Conservation (phyloP, 1,140 invertebrate species). For the Mizuhopecten yessoensis region DNA sequence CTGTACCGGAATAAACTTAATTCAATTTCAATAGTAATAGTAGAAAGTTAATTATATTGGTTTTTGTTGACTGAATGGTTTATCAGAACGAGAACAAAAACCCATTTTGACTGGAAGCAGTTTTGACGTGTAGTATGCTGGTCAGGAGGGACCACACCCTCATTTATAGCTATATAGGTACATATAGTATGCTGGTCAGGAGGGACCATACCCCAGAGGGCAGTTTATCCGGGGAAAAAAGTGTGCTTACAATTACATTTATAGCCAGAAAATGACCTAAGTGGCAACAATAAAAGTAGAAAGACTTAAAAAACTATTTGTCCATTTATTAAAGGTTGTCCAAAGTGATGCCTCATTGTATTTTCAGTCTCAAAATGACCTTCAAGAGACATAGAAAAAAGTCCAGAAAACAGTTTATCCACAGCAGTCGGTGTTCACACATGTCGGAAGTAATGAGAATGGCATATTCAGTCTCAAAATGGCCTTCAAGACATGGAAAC, state of each 20-base stretch:
- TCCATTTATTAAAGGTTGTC: neutral
- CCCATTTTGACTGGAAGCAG: neutral
- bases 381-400: neutral
- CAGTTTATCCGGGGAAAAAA: neutral
- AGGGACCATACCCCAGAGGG: neutral
- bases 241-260: neutral
- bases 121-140: no score
- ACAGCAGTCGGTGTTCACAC: neutral
- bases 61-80: no score
- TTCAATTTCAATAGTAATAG: no score
- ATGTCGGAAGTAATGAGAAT: neutral
- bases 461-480: neutral
- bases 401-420: neutral
- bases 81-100: neutral
- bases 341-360: neutral
- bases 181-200: no score
- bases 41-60: no score
- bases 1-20: no score
- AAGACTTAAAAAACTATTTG: neutral
- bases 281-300: neutral
- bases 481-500: conserved; percentile 21
- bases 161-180: no score
- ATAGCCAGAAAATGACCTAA: neutral
- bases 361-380: conserved; percentile 19
- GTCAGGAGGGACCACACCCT: no score